Percentiles rank a stretch among this genome's conserved stretches.
phyloP scores from a whole-genome alignment of 1,140 invertebrate species.

The Samia ricini region DNA sequence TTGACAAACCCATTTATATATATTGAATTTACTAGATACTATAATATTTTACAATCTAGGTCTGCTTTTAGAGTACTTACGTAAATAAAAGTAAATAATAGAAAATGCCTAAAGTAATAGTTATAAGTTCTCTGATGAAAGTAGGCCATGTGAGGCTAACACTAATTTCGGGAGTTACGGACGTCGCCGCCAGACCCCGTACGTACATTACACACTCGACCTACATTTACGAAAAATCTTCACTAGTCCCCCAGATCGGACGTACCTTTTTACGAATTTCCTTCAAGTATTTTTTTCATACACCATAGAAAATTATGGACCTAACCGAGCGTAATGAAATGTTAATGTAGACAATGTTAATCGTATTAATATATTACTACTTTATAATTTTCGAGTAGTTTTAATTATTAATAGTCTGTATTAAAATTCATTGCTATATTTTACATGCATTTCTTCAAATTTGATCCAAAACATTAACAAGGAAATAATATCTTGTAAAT shows the following conservation, averaged over 20 bases:
- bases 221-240: conserved; percentile 9
- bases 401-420: too few relatives aligned
- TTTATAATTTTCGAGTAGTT: too few relatives aligned
- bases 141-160: conserved; percentile 8
- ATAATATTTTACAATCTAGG: not conserved
- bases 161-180: conserved; percentile 10
- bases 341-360: too few relatives aligned
- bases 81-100: not conserved
- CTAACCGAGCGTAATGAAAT: not conserved
- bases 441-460: too few relatives aligned
- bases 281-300: not conserved
- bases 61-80: not conserved
- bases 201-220: conserved; percentile 7
- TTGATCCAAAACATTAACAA: too few relatives aligned
- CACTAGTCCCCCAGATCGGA: not conserved
- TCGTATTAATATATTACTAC: too few relatives aligned
- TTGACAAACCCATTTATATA: not conserved
- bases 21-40: not conserved
- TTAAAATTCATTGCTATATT: too few relatives aligned
- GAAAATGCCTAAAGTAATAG: not conserved
- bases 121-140: not conserved
- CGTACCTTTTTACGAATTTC: not conserved
- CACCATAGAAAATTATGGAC: not conserved
- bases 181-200: not conserved
- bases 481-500: too few relatives aligned